Evolutionary conservation across 2,113 vertebrate species (phyloP).

Genomic region (Lynx canadensis): DNA sequence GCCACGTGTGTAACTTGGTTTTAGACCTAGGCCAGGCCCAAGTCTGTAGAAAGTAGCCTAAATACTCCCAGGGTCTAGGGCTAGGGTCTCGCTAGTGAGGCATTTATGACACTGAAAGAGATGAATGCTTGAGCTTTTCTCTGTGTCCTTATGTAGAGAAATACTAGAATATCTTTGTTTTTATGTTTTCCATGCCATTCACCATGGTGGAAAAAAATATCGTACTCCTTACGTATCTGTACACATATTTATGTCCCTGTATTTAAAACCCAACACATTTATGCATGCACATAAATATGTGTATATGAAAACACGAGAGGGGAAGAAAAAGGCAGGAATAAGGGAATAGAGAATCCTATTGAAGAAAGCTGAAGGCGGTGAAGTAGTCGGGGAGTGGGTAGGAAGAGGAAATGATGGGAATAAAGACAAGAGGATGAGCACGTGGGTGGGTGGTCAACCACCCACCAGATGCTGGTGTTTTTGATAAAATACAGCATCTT

Average conservation of each 20-base stretch:
- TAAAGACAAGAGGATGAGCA: neutral
- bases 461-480: conserved; percentile 11
- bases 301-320: neutral
- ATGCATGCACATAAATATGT: neutral
- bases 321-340: neutral
- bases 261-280: conserved; percentile 42
- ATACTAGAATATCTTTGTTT: conserved; percentile 1
- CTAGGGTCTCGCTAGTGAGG: neutral
- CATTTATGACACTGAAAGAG: neutral
- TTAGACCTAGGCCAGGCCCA: neutral
- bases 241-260: neutral
- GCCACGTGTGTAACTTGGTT: neutral
- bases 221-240: neutral
- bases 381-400: neutral
- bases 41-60: neutral
- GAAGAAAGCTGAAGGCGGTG: neutral
- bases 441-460: neutral
- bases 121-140: neutral
- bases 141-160: neutral
- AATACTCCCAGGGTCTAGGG: too few relatives aligned
- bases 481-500: neutral
- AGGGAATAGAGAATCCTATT: neutral
- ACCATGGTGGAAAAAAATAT: neutral
- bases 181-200: neutral
- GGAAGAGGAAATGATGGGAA: conserved; percentile 34